Base-by-base conservation (phyloP, 2,113 vertebrate genomes). In the Lynx canadensis region DNA sequence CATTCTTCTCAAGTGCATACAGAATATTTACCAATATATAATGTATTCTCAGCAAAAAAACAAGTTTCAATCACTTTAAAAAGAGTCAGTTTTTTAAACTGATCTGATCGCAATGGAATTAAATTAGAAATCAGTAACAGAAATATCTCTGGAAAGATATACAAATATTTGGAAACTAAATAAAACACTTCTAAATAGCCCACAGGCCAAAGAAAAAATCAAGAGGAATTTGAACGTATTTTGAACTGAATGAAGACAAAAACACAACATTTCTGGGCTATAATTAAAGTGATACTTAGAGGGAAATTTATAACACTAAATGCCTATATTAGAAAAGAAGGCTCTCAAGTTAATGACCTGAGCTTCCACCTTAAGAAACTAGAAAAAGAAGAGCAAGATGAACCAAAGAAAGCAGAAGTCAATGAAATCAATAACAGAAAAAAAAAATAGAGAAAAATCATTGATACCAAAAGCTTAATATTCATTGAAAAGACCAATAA, bases 181-280 rank as follows among this genome's bases (percentile, higher is more conserved):
- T 31, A 79, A 45, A 29, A 79, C 2, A 80, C 16, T 95, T 71
- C 86, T 95, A 83, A 92, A 78, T 33, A 82, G 27, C 33, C 38
- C 48, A 86, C 7, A 80, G 10, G 27, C 38, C 74, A 76, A 91
- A 96, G n/a, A 85, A 95, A 41, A 76, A 90, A 63, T 68, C 23
- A 76, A 81, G 80, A 87, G 19, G 13, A 97, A 89, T 81, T 90
- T 66, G 50, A 86, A 92, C 94, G 4, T 84, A 36, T 79, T 68
- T 94, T 50, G 13, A 89, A 95, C 16, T 84, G 27, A 94, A 83
- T n/a, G 45, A 78, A 93, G 71, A 93, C 71, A 63, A 93, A 92
- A 96, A 73, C 21, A 95, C n/a, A 89, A 38, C 12, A 38, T 65
- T 76, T 95, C 3, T 68, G n/a, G 23, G 11, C 21, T 78, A 23